Evolutionary conservation across 2,888 invertebrate species (phyloP), one percentile per base, ranked within the genome.

Genomic region (Eupithecia inturbata): DNA sequence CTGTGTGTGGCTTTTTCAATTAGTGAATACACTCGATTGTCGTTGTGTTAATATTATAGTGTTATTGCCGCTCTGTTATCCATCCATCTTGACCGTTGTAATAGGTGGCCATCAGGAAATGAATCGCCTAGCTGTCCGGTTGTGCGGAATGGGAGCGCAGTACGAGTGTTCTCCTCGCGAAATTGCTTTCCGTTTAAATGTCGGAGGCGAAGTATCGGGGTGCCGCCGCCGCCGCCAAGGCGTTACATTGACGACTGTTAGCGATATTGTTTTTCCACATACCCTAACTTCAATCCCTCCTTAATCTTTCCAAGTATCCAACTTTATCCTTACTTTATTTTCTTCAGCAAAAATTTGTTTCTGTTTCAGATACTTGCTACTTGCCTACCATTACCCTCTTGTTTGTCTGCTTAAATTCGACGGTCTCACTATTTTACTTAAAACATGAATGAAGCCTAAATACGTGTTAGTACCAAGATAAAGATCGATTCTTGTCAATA

Each of bases 11-110:
- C 90, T 89, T 92, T 93, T 93, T 94, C 93, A 94, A 94, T 94
- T 94, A 93, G 91, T 91, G 89, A 91, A 91, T 91, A 91, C 91
- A 91, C 92, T 92, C 91, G 91, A 92, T 92, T 92, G 92, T 93
- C 91, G 87, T 26, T 57, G 57, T 89, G 91, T 91, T 93, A 66
- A 66, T 66, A 66, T 66, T 90, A 92, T 92, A 91, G 92, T 91
- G 91, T 93, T 93, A 93, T 92, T 92, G 93, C 86, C 82, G 90
- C 91, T 92, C 91, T 89, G 92, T 93, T 93, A 93, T 93, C 93
- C 88, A 91, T 92, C 89, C 89, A 93, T 93, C 93, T 93, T 93
- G 92, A 89, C 90, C 90, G 87, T 85, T 91, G 90, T 93, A 93
- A 93, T 93, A 92, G 91, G 85, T 85, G 86, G 88, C 91, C 93